Evolutionary conservation across 2,888 invertebrate genomes (phyloP).

Genomic region (Drosophila infuscata): DNA sequence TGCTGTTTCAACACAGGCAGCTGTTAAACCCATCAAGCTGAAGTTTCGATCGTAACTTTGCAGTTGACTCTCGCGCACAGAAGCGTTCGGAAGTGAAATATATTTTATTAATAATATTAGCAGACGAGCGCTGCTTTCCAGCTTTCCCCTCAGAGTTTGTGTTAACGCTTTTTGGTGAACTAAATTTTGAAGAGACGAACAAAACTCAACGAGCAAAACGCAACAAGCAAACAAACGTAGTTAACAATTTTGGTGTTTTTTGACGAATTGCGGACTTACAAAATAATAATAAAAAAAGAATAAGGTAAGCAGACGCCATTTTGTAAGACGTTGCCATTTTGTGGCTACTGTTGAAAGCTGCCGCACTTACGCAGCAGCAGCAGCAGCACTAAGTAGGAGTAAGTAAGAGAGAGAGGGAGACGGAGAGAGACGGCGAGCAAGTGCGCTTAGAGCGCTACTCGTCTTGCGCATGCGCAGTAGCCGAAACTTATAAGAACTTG

Average conservation of each 20-base stretch:
- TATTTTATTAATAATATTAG: slow-evolving; percentile 85
- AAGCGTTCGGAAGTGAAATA: slow-evolving; percentile 86
- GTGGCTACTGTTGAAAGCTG: slow-evolving; percentile 68
- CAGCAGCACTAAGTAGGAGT: slow-evolving; percentile 5
- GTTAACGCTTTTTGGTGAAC: not conserved
- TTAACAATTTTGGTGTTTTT: slow-evolving; percentile 13
- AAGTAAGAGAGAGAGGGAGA: slow-evolving; percentile 18
- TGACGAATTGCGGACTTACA: slow-evolving; percentile 19
- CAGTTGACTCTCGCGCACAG: slow-evolving; percentile 86
- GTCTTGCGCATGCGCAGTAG: slow-evolving; percentile 79
- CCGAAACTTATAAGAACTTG: slow-evolving; percentile 70
- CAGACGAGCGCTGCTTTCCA: slow-evolving; percentile 48
- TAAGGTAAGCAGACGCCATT: slow-evolving; percentile 73
- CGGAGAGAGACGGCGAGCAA: slow-evolving; percentile 21
- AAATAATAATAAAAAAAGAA: slow-evolving; percentile 4
- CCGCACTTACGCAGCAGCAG: slow-evolving; percentile 58
- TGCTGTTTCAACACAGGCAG: slow-evolving; percentile 83
- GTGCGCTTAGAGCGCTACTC: slow-evolving; percentile 65
- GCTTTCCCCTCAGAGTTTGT: slow-evolving; percentile 6
- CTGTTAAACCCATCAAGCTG: slow-evolving; percentile 84
- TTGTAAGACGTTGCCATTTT: slow-evolving; percentile 72
- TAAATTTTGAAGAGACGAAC: not conserved
- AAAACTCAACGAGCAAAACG: not conserved
- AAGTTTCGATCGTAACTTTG: slow-evolving; percentile 85
- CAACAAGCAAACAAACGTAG: slow-evolving; percentile 4